Conservation (phyloP, 2,888 invertebrate genomes). For the Adelognathus sp. region DNA sequence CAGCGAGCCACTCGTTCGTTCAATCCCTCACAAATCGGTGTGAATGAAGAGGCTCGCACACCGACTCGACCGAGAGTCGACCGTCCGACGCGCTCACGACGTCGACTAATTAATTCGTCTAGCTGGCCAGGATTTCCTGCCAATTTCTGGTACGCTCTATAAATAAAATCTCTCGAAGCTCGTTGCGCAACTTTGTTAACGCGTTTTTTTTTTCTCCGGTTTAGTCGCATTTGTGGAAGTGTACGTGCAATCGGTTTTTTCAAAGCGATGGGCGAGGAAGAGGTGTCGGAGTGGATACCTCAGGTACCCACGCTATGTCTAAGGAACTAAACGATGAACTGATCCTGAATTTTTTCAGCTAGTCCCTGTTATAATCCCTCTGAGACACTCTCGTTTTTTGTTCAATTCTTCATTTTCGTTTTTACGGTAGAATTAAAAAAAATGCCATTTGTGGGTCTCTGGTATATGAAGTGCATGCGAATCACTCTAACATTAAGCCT, state of each 20-base stretch:
- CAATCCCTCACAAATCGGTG: conserved; percentile 29
- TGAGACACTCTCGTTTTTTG: too few relatives aligned
- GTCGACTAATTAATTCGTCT: conserved; percentile 48
- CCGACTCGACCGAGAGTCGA: neutral
- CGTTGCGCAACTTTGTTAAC: conserved; percentile 29
- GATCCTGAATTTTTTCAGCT: neutral
- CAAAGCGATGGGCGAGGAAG: neutral
- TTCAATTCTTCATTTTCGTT: too few relatives aligned
- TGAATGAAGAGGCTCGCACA: conserved; percentile 43
- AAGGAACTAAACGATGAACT: too few relatives aligned
- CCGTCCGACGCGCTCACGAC: neutral
- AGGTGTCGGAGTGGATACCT: too few relatives aligned
- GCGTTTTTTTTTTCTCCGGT: conserved; percentile 17
- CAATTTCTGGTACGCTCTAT: conserved; percentile 36
- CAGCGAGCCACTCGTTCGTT: conserved; percentile 8
- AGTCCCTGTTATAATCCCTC: too few relatives aligned
- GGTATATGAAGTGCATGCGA: too few relatives aligned
- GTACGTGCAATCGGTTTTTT: neutral
- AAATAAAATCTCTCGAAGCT: conserved; percentile 38
- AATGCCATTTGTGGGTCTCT: too few relatives aligned
- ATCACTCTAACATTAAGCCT: too few relatives aligned
- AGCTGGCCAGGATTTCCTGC: conserved; percentile 54
- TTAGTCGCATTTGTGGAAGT: neutral
- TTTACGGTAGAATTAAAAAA: too few relatives aligned
- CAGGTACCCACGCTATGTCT: too few relatives aligned